Base-by-base conservation (phyloP, 2,888 invertebrate genomes). In the Nymphalis urticae region DNA sequence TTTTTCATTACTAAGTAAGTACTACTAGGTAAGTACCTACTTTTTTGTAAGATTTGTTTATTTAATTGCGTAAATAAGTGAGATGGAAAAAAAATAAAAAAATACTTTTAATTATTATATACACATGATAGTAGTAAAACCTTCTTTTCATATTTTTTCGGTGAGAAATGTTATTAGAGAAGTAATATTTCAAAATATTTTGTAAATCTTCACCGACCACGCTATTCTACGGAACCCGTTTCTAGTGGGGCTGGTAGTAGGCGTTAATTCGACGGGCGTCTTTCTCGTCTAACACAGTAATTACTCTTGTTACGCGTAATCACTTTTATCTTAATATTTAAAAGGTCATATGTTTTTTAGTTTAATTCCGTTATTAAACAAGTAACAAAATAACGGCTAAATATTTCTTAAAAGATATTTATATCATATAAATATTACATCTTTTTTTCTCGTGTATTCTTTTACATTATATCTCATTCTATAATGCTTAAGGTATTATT, bases 201-300 rank as follows among this genome's bases (percentile, higher is more conserved):
- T n/a, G n/a, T 36, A 56, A 32, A 36, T 36, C 32, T 27, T 56
- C 17, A n/a, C 56, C 32, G 9, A 36, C 6, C 32, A 32, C 32
- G 56, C 32, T n/a, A 32, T 32, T 36, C 48, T 16, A 66, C 19
- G 62, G 66, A 27, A 53, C 27, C 32, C 48, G 54, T 62, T 36
- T 24, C 36, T 17, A 56, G 47, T 21, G 54, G 66, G 66, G 62
- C 54, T 56, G 62, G 62, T 66, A 48, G 62, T 66, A 66, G 62
- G 62, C 61, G 56, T 66, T 66, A 61, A 66, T 66, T 66, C 56
- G 66, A 62, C 66, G 66, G 66, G 62, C 66, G 66, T 58, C 56
- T 66, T 66, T 62, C 66, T 62, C 27, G 61, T 66, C 66, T 62
- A 48, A 66, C 62, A 66, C 56, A 62, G 54, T 66, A 66, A 66